A percentile compares a stretch with the other conserved stretches of the same genome.
Evolutionary conservation across 2,888 invertebrate genomes (phyloP).

Genomic region (Venustoraphidia nigricollis): DNA sequence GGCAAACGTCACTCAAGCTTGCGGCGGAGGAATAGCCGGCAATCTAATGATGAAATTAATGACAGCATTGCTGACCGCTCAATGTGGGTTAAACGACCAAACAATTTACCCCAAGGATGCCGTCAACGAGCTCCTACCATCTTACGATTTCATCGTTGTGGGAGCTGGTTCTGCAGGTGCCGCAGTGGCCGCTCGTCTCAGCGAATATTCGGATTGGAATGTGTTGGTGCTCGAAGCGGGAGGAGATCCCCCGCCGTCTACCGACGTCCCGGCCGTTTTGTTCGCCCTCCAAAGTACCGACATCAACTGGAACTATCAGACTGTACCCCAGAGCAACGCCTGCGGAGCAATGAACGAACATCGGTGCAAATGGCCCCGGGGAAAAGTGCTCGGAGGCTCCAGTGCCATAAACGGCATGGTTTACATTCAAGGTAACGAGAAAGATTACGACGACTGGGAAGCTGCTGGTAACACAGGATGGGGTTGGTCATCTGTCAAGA

Average conservation of each 20-base stretch:
- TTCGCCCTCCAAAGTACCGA: constrained; percentile 4
- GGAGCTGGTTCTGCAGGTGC: constrained; percentile 4
- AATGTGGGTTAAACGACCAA: too few species aligned
- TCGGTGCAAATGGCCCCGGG: constrained; percentile 6
- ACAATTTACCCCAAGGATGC: background rate
- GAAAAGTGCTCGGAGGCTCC: constrained; percentile 6
- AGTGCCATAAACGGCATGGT: constrained; percentile 7
- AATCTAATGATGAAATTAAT: too few species aligned
- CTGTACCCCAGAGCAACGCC: constrained; percentile 23
- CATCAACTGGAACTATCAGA: constrained; percentile 27
- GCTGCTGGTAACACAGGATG: constrained; percentile 5
- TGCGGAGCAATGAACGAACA: constrained; percentile 13
- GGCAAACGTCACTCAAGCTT: too few species aligned
- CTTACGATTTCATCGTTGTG: constrained; percentile 8
- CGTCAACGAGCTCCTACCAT: background rate
- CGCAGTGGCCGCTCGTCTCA: background rate
- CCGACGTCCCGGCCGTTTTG: constrained; percentile 4
- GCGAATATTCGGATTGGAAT: constrained; percentile 2
- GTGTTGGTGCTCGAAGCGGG: constrained; percentile 6
- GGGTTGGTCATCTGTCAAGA: constrained; percentile 2
- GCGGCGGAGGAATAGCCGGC: too few species aligned
- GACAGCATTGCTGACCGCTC: too few species aligned
- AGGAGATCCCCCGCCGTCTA: constrained; percentile 2
- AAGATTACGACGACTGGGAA: constrained; percentile 9
- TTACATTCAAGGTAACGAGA: constrained; percentile 6